A percentile compares a stretch with the other conserved stretches of the same genome.
Evolutionary conservation across 1,140 invertebrate genomes (phyloP).

Genomic region (Diorhabda carinulata): DNA sequence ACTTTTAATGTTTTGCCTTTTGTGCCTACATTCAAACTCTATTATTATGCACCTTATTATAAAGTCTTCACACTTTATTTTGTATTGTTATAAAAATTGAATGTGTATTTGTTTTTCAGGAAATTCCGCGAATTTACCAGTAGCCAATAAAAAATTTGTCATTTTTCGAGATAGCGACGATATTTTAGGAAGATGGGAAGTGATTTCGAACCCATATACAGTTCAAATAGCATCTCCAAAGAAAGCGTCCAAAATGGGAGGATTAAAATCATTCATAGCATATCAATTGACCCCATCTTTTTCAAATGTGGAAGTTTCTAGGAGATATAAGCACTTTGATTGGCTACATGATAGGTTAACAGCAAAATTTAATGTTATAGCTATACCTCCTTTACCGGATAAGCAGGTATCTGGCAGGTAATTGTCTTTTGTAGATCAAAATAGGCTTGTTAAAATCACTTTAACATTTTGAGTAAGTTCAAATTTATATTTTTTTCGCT

Average conservation of each 20-base stretch:
- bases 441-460: no score
- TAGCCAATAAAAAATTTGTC: slow-evolving; percentile 23
- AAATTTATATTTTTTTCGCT: no score
- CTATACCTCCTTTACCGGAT: slow-evolving; percentile 93
- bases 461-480: no score
- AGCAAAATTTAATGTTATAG: slow-evolving; percentile 91
- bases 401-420: slow-evolving; percentile 88
- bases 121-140: slow-evolving; percentile 20
- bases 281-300: slow-evolving; percentile 94
- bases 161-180: slow-evolving; percentile 37
- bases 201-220: slow-evolving; percentile 66
- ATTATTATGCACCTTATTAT: no score
- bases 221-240: slow-evolving; percentile 92
- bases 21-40: no score
- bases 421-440: slow-evolving; percentile 4
- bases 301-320: slow-evolving; percentile 91
- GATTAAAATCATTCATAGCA: slow-evolving; percentile 95
- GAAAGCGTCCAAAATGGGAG: slow-evolving; percentile 95
- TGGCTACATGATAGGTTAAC: slow-evolving; percentile 93
- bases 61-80: no score
- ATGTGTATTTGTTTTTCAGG: slow-evolving; percentile 22
- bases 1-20: no score
- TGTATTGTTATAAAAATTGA: no score
- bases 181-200: slow-evolving; percentile 58
- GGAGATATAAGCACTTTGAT: slow-evolving; percentile 98